Base-by-base conservation (phyloP, 2,113 vertebrate species). In the Arenaria interpres region DNA sequence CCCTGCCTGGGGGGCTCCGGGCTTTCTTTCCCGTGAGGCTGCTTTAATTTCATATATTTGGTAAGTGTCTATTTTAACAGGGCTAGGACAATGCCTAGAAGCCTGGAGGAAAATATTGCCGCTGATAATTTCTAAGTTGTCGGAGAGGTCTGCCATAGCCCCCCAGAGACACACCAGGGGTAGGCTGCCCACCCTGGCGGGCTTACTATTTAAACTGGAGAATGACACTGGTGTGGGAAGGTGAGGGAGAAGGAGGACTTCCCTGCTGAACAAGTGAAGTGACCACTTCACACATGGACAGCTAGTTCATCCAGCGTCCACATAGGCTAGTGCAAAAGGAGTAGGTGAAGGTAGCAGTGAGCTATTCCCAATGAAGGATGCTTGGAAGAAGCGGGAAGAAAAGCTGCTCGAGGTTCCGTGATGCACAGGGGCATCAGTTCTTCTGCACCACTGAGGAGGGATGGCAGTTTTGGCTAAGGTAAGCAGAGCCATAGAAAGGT, bases 1-100 rank as follows among this genome's bases (percentile, higher is more conserved):
- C 69, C 90, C 75, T 4, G 25, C 85, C 85, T 89, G 92, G 60
- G 82, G 80, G 66, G 82, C 63, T 50, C 64, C 1, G 0, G 43
- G 82, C 73, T 96, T 77, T 35, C 89, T 89, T 95, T 94, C 96
- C 92, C 53, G 5, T 3, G 46, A 95, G 90, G 41, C 91, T 94
- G 68, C 95, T 92, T 85, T 85, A 78, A 84, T 89, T 95, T 71
- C 33, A 13, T 41, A 2, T 75, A 37, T 77, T 89, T 94, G 79
- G 84, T 76, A 94, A 90, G 56, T 14, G 41, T 73, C 54, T 95
- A 32, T 84, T 89, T 79, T 87, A 33, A 69, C 79, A 69, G 37
- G 79, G 32, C 25, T 78, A 59, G n/a, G 45, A 60, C 30, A 56
- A 24, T 8, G 30, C 53, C 74, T 53, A 16, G 69, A 83, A 86